Evolutionary conservation across 2,113 vertebrate species (phyloP), one percentile per base, ranked within the genome.

Genomic region (Fulica atra): DNA sequence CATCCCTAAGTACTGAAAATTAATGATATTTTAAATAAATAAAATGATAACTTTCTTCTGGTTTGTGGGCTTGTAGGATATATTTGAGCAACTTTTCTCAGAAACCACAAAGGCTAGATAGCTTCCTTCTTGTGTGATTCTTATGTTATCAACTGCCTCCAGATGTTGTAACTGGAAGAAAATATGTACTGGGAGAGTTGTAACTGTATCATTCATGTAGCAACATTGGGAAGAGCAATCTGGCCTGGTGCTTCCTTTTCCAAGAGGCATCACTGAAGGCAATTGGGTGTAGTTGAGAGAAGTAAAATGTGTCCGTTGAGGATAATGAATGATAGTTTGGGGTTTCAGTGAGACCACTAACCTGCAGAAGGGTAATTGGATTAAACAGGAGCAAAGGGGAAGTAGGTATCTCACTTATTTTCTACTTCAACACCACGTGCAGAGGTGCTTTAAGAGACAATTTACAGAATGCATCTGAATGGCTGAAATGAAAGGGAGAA

Each of bases 81-180:
- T 78, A 59, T 86, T 60, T 51, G 69, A 93, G 13, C 70, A 69
- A 81, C 60, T 93, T 53, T 72, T 83, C 70, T 84, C 51, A 64
- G 82, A 88, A 94, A 94, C 86, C 23, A 0, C 83, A 92, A 54
- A 63, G 63, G 16, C 68, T 86, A 40, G 73, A 76, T 44, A 82
- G 66, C 66, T 93, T 61, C 51, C 29, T 77, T 38, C 63, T 73
- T 88, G 93, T 92, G 72, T 68, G 68, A 86, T 88, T 86, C 60
- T 88, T 40, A 2, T 38, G 13, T 56, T 73, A 77, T 59, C 93
- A 92, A 95, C 38, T 81, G 84, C 19, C 46, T 96, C 88, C 89
- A 89, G 91, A 93, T 95, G 92, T 77, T 86, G 42, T 35, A 77
- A 59, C 63, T 50, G 11, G 31, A 84, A 84, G 53, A 68, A 92